Conservation (phyloP, 1,140 invertebrate species). For the Aphelinus certus region DNA sequence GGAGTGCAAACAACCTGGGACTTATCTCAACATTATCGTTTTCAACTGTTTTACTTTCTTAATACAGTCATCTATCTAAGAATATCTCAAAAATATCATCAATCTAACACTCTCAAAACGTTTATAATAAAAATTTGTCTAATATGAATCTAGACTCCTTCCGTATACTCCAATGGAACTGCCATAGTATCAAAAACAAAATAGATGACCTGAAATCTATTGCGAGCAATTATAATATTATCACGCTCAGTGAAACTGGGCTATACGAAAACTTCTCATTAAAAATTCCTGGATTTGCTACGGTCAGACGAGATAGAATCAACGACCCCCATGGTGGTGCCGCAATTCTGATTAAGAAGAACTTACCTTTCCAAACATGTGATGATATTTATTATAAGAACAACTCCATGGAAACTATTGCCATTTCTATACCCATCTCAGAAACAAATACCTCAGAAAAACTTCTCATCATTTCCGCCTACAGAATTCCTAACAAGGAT, state of each 20-base stretch:
- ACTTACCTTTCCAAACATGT: not conserved
- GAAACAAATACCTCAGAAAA: not conserved
- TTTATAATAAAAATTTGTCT: too few relatives aligned
- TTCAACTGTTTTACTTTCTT: too few relatives aligned
- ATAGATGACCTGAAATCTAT: not conserved
- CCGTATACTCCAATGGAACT: too few relatives aligned
- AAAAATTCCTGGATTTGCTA: not conserved
- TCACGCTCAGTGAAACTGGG: not conserved
- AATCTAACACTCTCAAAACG: too few relatives aligned
- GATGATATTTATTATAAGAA: not conserved
- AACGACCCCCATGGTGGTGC: not conserved
- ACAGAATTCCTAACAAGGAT: not conserved
- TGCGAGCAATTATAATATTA: not conserved
- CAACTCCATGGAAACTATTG: not conserved
- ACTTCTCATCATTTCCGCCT: not conserved
- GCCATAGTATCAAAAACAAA: too few relatives aligned
- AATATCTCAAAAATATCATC: too few relatives aligned
- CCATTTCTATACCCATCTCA: not conserved
- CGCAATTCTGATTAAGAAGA: constrained; percentile 1
- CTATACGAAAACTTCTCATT: not conserved
- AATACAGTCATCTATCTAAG: too few relatives aligned
- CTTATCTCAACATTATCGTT: too few relatives aligned
- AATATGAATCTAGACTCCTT: too few relatives aligned
- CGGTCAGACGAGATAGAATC: not conserved
- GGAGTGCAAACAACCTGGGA: too few relatives aligned